Evolutionary conservation across 2,888 invertebrate species (phyloP).

Genomic region (Lagria hirta): DNA sequence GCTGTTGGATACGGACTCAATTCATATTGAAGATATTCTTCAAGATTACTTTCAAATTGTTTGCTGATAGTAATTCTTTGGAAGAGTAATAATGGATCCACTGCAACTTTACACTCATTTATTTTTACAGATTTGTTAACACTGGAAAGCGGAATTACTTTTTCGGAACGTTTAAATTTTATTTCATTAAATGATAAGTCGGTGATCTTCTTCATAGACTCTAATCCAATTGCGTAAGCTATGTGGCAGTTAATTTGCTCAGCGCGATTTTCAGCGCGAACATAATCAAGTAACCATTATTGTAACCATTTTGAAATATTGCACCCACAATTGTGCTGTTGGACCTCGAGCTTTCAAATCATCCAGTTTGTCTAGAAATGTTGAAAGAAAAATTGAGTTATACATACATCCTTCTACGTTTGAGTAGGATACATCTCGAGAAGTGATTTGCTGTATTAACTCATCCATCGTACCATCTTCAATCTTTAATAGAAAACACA

Average conservation of each 20-base stretch:
- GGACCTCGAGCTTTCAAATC: too few relatives aligned
- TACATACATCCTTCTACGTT: too few relatives aligned
- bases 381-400: too few relatives aligned
- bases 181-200: slow-evolving; percentile 10
- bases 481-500: too few relatives aligned
- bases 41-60: slow-evolving; percentile 29
- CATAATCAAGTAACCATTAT: too few relatives aligned
- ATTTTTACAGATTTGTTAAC: slow-evolving; percentile 11
- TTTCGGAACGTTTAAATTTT: slow-evolving; percentile 20
- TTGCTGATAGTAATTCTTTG: slow-evolving; percentile 30
- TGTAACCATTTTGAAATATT: too few relatives aligned
- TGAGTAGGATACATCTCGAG: too few relatives aligned
- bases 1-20: slow-evolving; percentile 27
- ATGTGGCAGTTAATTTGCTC: slow-evolving; percentile 14
- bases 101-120: slow-evolving; percentile 27
- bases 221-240: slow-evolving; percentile 22
- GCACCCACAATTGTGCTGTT: too few relatives aligned
- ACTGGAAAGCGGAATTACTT: slow-evolving; percentile 15
- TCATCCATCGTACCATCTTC: too few relatives aligned
- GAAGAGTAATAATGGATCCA: slow-evolving; percentile 28
- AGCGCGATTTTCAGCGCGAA: too few relatives aligned
- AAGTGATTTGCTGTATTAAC: too few relatives aligned
- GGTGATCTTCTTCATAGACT: slow-evolving; percentile 10
- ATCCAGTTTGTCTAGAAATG: too few relatives aligned
- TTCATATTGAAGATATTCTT: slow-evolving; percentile 31